phyloP scores from a whole-genome alignment of 2,888 invertebrate species.

The Rhogogaster chlorosoma region DNA sequence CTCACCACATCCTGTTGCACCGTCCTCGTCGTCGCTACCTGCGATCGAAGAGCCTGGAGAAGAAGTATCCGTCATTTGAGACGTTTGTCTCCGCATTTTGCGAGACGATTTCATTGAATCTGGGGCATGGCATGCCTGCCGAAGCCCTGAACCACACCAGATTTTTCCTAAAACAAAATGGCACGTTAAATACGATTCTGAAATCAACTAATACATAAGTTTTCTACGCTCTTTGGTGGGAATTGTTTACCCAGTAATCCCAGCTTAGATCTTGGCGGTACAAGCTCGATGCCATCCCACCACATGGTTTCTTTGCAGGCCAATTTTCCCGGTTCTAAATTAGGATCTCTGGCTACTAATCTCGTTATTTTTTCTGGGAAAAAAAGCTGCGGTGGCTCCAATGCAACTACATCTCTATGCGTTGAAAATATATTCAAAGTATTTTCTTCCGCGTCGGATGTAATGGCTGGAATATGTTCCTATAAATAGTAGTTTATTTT shows the following conservation, averaged over 20 bases:
- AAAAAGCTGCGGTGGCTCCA: constrained; percentile 84
- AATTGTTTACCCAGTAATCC: constrained; percentile 81
- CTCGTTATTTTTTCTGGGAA: constrained; percentile 85
- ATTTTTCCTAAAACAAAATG: constrained; percentile 67
- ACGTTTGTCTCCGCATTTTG: constrained; percentile 65
- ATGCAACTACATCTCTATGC: constrained; percentile 82
- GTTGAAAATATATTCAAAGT: constrained; percentile 82
- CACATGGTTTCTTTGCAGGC: constrained; percentile 85
- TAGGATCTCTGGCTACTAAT: constrained; percentile 82
- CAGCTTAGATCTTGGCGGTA: constrained; percentile 82
- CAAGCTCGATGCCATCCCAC: constrained; percentile 86
- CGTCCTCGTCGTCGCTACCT: constrained; percentile 72
- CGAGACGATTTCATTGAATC: constrained; percentile 66
- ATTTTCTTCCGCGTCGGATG: constrained; percentile 84
- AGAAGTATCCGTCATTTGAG: constrained; percentile 66
- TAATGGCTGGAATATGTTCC: constrained; percentile 86
- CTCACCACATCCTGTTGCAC: constrained; percentile 65
- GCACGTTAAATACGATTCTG: neutral
- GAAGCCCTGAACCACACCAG: constrained; percentile 71
- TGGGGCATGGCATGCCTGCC: constrained; percentile 64
- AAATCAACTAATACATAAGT: neutral
- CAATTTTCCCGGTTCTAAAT: constrained; percentile 78
- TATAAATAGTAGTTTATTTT: constrained; percentile 65
- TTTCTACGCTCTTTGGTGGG: neutral
- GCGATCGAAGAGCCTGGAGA: constrained; percentile 68